Evolutionary conservation across 2,113 vertebrate species (phyloP).

Genomic region (Platysteira castanea): DNA sequence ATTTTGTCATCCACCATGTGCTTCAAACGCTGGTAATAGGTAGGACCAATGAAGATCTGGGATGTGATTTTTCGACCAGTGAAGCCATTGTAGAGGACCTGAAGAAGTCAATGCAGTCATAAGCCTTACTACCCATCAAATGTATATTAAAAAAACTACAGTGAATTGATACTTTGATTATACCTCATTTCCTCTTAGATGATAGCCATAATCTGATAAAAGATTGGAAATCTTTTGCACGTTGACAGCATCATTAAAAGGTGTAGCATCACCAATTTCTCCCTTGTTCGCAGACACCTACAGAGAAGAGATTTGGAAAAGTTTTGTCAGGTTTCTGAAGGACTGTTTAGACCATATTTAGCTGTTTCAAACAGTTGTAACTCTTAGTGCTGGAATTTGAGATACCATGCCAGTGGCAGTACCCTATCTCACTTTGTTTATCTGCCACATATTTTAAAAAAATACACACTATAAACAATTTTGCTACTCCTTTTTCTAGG

Average conservation of each 20-base stretch:
- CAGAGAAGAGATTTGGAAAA: background rate
- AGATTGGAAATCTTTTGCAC: slow-evolving; percentile 98
- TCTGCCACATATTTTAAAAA: background rate
- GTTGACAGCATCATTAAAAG: slow-evolving; percentile 96
- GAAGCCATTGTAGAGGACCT: slow-evolving; percentile 98
- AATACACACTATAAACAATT: background rate
- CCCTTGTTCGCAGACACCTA: slow-evolving; percentile 98
- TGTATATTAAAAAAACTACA: background rate
- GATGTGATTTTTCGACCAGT: slow-evolving; percentile 97
- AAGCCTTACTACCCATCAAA: background rate
- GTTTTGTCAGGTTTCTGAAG: background rate
- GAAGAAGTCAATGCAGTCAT: background rate
- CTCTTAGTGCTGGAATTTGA: background rate
- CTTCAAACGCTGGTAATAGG: slow-evolving; percentile 95
- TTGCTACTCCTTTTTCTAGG: background rate
- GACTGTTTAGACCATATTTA: background rate
- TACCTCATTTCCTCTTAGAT: slow-evolving; percentile 98
- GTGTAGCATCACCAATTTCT: slow-evolving; percentile 97
- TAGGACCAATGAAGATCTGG: slow-evolving; percentile 97
- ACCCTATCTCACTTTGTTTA: background rate
- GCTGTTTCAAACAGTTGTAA: background rate
- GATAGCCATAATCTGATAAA: slow-evolving; percentile 94
- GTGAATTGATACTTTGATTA: background rate
- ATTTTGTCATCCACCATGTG: slow-evolving; percentile 99
- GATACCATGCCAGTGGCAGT: background rate